Conservation (phyloP, 2,797 vertebrate species). For the Liasis olivaceus region DNA sequence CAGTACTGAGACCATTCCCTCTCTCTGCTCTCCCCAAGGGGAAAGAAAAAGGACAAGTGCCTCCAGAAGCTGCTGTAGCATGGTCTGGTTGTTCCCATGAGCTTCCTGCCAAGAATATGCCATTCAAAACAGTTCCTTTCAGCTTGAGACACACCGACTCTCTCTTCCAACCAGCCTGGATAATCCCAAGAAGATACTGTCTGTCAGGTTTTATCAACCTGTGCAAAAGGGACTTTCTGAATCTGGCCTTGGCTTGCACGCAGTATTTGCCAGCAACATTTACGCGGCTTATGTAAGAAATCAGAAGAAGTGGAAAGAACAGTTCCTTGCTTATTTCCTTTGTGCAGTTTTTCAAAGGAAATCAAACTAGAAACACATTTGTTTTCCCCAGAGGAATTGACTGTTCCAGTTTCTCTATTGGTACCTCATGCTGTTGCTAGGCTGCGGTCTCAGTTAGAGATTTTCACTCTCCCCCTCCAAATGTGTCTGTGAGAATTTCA, state of each 20-base stretch:
- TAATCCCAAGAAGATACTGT: not conserved
- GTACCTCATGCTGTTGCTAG: constrained; percentile 29
- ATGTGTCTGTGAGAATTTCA: constrained; percentile 42
- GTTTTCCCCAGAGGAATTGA: constrained; percentile 40
- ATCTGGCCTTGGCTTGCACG: not conserved
- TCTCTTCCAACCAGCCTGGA: not conserved
- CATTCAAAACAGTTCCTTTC: not conserved
- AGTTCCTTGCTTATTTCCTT: constrained; percentile 23
- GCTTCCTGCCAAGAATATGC: not conserved
- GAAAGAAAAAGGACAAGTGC: not conserved
- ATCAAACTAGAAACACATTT: constrained; percentile 35
- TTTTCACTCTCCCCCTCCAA: not conserved
- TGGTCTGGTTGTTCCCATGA: not conserved
- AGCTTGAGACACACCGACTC: not conserved
- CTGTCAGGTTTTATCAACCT: not conserved
- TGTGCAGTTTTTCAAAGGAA: constrained; percentile 29
- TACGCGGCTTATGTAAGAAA: constrained; percentile 12
- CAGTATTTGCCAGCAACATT: not conserved
- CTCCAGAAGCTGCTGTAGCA: not conserved
- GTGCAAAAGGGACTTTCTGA: not conserved
- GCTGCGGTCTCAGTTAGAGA: constrained; percentile 12
- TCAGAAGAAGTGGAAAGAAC: not conserved
- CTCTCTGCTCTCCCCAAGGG: not conserved
- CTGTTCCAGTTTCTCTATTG: constrained; percentile 33
- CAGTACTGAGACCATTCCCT: not conserved